Conservation (phyloP, 1,140 invertebrate species). For the Trachymyrmex cornetzi region DNA sequence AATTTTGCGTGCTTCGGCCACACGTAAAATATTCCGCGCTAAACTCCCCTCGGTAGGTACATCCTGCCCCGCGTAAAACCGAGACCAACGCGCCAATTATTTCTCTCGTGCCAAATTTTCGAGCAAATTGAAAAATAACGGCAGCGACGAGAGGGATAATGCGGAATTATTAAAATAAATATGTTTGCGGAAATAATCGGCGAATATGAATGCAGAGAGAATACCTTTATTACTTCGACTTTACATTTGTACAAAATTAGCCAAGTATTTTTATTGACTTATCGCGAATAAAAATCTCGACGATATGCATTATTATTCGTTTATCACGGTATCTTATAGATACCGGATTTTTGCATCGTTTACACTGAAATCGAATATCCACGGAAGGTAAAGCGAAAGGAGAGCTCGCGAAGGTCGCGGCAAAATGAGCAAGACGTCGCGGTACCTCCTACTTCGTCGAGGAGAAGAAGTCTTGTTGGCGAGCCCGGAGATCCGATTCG, state of each 20-base stretch:
- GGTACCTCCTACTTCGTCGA: constrained; percentile 29
- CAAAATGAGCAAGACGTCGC: constrained; percentile 58
- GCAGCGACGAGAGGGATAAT: not conserved
- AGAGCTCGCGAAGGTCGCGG: constrained; percentile 56
- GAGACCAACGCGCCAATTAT: constrained; percentile 30
- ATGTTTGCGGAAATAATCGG: constrained; percentile 19
- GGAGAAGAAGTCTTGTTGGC: not conserved
- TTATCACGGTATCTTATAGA: constrained; percentile 20
- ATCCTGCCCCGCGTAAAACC: not conserved
- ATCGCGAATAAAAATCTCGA: constrained; percentile 19
- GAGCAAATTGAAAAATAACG: constrained; percentile 53
- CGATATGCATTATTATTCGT: constrained; percentile 33
- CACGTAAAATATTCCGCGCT: constrained; percentile 51
- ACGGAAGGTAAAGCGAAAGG: constrained; percentile 50
- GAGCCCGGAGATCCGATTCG: constrained; percentile 26
- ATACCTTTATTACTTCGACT: constrained; percentile 15
- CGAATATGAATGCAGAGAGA: not conserved
- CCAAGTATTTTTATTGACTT: not conserved
- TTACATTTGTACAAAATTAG: not conserved
- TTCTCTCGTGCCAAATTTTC: constrained; percentile 38
- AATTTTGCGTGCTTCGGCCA: constrained; percentile 53
- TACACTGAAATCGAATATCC: constrained; percentile 53
- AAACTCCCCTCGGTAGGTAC: constrained; percentile 39
- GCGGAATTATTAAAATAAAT: constrained; percentile 44
- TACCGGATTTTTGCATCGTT: constrained; percentile 41